Percentiles rank a stretch among this genome's conserved stretches.
Conservation (phyloP, 2,888 invertebrate species). For the Eulithis testata region DNA sequence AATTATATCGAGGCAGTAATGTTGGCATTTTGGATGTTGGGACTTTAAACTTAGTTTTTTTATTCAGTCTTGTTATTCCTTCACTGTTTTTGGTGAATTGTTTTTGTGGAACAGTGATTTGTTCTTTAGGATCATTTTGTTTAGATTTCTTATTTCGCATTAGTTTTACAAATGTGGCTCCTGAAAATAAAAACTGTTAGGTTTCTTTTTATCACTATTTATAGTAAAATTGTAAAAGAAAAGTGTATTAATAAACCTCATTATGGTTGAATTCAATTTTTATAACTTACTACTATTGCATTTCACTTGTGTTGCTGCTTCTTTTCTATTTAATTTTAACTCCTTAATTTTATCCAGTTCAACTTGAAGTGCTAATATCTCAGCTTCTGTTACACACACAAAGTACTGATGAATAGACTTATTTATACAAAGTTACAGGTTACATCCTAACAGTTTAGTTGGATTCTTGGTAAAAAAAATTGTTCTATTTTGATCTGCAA, state of each 20-base stretch:
- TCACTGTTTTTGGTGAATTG: constrained; percentile 7
- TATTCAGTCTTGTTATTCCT: not conserved
- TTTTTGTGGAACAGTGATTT: not conserved
- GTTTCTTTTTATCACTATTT: not conserved
- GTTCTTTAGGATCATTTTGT: constrained; percentile 22
- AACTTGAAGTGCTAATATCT: constrained; percentile 74
- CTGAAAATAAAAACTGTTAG: constrained; percentile 46
- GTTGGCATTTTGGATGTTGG: constrained; percentile 59
- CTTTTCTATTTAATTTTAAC: constrained; percentile 50
- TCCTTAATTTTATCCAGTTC: constrained; percentile 61
- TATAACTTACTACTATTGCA: constrained; percentile 68
- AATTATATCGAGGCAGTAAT: constrained; percentile 60
- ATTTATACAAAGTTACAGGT: too few species aligned
- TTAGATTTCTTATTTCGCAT: constrained; percentile 62
- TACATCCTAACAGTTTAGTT: too few species aligned
- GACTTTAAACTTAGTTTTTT: constrained; percentile 21
- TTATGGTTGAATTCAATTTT: not conserved
- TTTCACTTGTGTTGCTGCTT: constrained; percentile 75
- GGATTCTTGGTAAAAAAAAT: too few species aligned
- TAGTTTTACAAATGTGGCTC: constrained; percentile 61
- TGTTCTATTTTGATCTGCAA: too few species aligned
- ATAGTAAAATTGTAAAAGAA: not conserved
- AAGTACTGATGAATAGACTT: too few species aligned
- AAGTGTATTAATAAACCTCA: too few species aligned
- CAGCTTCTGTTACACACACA: constrained; percentile 62